Percentiles rank a stretch among this genome's conserved stretches.
phyloP scores from a whole-genome alignment of 2,113 vertebrate genomes.

The Dasyprocta punctata region DNA sequence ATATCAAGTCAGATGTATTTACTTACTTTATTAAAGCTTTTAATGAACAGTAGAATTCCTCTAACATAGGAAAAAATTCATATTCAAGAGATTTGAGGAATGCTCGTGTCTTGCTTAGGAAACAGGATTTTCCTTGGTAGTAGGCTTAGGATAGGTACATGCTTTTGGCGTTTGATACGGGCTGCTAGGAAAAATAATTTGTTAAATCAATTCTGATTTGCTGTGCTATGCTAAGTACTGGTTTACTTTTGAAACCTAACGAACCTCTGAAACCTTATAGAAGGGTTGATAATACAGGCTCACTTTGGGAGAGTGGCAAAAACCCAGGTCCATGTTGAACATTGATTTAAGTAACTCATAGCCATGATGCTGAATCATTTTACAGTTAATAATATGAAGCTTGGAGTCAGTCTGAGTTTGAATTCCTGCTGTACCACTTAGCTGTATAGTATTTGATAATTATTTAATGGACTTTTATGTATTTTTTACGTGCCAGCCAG shows the following conservation, averaged over 20 bases:
- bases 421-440: neutral
- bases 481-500: neutral
- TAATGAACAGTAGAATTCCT: conserved; percentile 23
- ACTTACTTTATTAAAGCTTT: neutral
- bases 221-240: neutral
- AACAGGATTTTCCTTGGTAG: neutral
- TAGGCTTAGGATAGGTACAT: neutral
- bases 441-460: neutral
- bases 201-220: neutral
- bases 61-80: neutral
- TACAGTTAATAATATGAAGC: conserved; percentile 1
- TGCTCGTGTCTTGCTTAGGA: conserved; percentile 1
- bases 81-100: neutral
- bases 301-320: neutral
- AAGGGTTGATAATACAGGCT: neutral
- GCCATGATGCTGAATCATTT: neutral
- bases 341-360: conserved; percentile 8
- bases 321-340: neutral
- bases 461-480: neutral
- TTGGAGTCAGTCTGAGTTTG: conserved; percentile 9
- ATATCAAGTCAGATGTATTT: conserved; percentile 39
- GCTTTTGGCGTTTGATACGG: neutral
- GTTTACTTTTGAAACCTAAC: neutral
- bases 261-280: neutral
- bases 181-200: neutral